phyloP scores from a whole-genome alignment of 2,888 invertebrate genomes.

The Dynastes hyllus region DNA sequence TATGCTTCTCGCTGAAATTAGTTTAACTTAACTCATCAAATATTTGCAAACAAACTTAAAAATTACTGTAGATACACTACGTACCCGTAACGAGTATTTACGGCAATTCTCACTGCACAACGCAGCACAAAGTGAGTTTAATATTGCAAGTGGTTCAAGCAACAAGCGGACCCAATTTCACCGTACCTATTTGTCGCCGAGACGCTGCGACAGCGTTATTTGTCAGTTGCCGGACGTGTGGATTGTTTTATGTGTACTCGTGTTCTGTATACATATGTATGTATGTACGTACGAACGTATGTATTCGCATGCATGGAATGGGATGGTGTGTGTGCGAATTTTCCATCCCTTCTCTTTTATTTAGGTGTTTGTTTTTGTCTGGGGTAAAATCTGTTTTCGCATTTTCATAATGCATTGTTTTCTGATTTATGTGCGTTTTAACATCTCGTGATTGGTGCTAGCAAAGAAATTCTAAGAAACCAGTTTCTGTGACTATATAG shows the following conservation, averaged over 20 bases:
- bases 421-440: constrained; percentile 1
- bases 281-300: background rate
- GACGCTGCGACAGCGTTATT: constrained; percentile 28
- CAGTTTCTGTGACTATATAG: no score
- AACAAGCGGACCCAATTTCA: constrained; percentile 31
- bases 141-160: constrained; percentile 43
- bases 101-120: constrained; percentile 14
- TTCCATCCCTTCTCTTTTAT: constrained; percentile 24
- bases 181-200: constrained; percentile 24
- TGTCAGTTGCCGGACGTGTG: constrained; percentile 38
- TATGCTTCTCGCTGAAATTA: constrained; percentile 11
- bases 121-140: constrained; percentile 18
- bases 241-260: constrained; percentile 36
- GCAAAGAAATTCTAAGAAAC: background rate
- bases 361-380: constrained; percentile 22
- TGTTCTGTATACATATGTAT: background rate
- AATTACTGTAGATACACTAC: background rate
- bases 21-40: background rate
- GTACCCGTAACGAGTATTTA: constrained; percentile 2
- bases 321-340: background rate
- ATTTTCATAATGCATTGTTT: constrained; percentile 28
- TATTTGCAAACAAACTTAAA: constrained; percentile 15
- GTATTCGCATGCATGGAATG: background rate
- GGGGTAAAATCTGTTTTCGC: constrained; percentile 17
- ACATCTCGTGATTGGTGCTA: background rate